Percentiles rank a stretch among this genome's conserved stretches.
Evolutionary conservation across 2,888 invertebrate genomes (phyloP).

Genomic region (Phengaris alcon): DNA sequence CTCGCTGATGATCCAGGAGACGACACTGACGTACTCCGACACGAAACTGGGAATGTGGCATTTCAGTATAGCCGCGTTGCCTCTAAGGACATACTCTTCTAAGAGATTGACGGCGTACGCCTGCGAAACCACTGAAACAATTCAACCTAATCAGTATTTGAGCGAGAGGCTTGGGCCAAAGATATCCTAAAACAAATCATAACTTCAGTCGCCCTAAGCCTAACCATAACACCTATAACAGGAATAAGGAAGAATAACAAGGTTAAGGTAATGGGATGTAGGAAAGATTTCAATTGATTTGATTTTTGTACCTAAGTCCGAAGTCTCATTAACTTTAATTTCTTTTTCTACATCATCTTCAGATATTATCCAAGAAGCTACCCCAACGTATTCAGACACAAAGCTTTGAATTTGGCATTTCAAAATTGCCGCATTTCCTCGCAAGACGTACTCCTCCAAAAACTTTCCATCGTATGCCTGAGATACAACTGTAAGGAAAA

Average conservation of each 20-base stretch:
- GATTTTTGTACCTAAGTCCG: slow-evolving; percentile 56
- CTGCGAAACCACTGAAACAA: slow-evolving; percentile 93
- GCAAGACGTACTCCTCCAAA: slow-evolving; percentile 94
- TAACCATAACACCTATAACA: background rate
- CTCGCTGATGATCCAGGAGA: slow-evolving; percentile 92
- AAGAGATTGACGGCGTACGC: slow-evolving; percentile 93
- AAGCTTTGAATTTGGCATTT: slow-evolving; percentile 97
- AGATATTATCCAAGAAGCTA: slow-evolving; percentile 91
- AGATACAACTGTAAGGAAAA: slow-evolving; percentile 87
- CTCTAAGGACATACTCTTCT: slow-evolving; percentile 94
- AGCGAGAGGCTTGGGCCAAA: background rate
- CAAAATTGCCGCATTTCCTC: slow-evolving; percentile 93
- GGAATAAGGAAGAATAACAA: slow-evolving; percentile 12
- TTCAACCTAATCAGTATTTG: slow-evolving; percentile 34
- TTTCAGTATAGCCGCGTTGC: slow-evolving; percentile 94
- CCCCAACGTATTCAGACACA: slow-evolving; percentile 93
- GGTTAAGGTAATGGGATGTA: slow-evolving; percentile 1
- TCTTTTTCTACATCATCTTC: slow-evolving; percentile 79
- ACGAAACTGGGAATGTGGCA: slow-evolving; percentile 96
- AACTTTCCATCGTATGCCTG: slow-evolving; percentile 94
- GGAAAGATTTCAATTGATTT: slow-evolving; percentile 3
- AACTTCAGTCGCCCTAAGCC: background rate
- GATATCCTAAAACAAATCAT: background rate
- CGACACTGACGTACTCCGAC: slow-evolving; percentile 91
- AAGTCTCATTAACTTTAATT: slow-evolving; percentile 58